Conservation (phyloP, 2,888 invertebrate species). For the Stictocephala bisonia region DNA sequence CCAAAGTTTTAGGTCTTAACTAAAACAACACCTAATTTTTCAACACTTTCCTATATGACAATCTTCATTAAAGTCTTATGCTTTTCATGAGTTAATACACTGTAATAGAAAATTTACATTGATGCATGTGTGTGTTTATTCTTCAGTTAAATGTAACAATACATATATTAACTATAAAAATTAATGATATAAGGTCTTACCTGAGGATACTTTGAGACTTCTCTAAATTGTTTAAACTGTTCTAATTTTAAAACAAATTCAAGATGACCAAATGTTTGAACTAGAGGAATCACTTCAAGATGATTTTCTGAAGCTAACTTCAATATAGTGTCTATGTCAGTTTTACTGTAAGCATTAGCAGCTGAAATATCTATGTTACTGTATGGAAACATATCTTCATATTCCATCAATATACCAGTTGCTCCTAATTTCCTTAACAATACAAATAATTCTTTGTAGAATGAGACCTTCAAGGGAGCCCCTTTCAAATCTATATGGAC, state of each 20-base stretch:
- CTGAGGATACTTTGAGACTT: conserved; percentile 64
- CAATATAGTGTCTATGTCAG: conserved; percentile 68
- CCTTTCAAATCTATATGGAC: conserved; percentile 90
- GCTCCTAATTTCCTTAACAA: conserved; percentile 74
- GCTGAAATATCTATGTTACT: conserved; percentile 71
- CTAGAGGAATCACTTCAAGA: conserved; percentile 79
- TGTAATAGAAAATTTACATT: no score
- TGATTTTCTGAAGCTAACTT: conserved; percentile 68
- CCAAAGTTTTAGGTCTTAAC: no score
- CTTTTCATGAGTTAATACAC: no score
- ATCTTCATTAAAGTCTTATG: no score
- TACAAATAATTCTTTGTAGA: conserved; percentile 72
- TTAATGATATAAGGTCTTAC: no score
- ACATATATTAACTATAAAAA: no score
- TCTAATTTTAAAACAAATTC: conserved; percentile 81
- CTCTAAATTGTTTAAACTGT: conserved; percentile 75
- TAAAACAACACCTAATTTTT: no score
- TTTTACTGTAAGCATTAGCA: conserved; percentile 72
- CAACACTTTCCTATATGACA: no score
- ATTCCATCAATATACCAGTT: conserved; percentile 83
- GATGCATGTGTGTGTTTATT: no score
- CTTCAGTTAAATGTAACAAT: no score
- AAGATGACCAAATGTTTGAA: conserved; percentile 90
- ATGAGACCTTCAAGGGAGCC: conserved; percentile 77
- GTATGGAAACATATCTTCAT: conserved; percentile 91